Percentiles rank a stretch among this genome's conserved stretches.
Conservation (phyloP, 2,113 vertebrate species). For the Arvicanthis niloticus region DNA sequence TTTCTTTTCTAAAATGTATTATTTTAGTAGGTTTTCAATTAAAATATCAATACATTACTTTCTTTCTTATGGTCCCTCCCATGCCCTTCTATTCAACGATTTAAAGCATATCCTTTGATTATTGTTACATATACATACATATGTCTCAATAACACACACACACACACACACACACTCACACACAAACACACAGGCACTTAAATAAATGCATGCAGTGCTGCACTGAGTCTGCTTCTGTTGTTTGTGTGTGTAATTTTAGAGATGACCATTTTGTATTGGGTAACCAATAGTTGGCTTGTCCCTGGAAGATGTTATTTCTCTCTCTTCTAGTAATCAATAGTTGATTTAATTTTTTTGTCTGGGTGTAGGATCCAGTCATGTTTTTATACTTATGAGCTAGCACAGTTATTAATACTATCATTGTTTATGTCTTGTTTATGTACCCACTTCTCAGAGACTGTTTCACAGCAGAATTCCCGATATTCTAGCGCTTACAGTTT, state of each 20-base stretch:
- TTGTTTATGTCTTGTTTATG: background rate
- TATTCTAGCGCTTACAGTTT: background rate
- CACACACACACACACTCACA: background rate
- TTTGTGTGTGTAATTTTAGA: background rate
- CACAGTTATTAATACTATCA: background rate
- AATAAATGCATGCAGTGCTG: background rate
- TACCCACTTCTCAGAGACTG: no score
- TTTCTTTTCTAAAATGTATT: background rate
- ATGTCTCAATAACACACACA: background rate
- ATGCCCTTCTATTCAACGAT: background rate
- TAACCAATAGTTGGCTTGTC: background rate
- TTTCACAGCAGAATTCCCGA: background rate
- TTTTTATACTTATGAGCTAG: background rate
- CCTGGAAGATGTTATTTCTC: background rate
- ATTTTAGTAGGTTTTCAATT: background rate
- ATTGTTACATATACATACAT: background rate
- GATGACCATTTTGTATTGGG: background rate
- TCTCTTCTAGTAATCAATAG: background rate
- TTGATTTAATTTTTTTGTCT: background rate
- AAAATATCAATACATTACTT: background rate
- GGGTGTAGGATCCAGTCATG: background rate
- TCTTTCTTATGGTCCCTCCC: background rate
- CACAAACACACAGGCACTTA: background rate
- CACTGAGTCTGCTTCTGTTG: background rate
- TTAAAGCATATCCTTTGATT: background rate